phyloP scores from a whole-genome alignment of 1,140 invertebrate species.

The Bombyx mandarina region DNA sequence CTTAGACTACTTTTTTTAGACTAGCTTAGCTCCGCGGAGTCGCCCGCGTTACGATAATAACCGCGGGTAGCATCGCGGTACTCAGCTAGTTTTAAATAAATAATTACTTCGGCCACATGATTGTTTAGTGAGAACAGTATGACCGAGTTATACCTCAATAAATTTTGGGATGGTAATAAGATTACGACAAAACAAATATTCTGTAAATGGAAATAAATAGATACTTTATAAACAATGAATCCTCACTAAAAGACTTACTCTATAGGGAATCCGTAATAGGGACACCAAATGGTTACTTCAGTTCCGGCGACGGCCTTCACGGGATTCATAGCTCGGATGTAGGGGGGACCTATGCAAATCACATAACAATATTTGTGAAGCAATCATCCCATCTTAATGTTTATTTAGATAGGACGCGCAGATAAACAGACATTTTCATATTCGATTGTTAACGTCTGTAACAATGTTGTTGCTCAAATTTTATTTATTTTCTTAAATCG shows the following conservation, averaged over 20 bases:
- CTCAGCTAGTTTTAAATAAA: too few species aligned
- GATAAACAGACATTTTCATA: slow-evolving; percentile 1
- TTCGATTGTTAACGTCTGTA: too few species aligned
- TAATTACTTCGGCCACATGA: too few species aligned
- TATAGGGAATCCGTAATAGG: slow-evolving; percentile 90
- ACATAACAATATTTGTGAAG: slow-evolving; percentile 13
- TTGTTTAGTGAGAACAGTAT: not conserved
- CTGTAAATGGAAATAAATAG: not conserved
- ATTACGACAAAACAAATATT: not conserved
- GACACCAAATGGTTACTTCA: slow-evolving; percentile 84
- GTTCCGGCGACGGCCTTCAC: slow-evolving; percentile 86
- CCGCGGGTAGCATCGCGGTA: too few species aligned
- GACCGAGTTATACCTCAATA: not conserved
- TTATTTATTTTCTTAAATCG: too few species aligned
- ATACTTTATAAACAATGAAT: too few species aligned
- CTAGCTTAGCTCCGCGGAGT: too few species aligned
- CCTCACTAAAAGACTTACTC: slow-evolving; percentile 45
- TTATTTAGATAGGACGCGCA: slow-evolving; percentile 15
- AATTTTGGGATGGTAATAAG: not conserved
- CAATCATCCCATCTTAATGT: slow-evolving; percentile 10
- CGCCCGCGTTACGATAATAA: too few species aligned
- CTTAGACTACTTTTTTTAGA: too few species aligned
- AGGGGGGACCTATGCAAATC: slow-evolving; percentile 79
- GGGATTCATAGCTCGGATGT: slow-evolving; percentile 83
- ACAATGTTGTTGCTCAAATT: too few species aligned